Evolutionary conservation across 2,888 invertebrate genomes (phyloP).

Genomic region (Macrosiphum euphorbiae): DNA sequence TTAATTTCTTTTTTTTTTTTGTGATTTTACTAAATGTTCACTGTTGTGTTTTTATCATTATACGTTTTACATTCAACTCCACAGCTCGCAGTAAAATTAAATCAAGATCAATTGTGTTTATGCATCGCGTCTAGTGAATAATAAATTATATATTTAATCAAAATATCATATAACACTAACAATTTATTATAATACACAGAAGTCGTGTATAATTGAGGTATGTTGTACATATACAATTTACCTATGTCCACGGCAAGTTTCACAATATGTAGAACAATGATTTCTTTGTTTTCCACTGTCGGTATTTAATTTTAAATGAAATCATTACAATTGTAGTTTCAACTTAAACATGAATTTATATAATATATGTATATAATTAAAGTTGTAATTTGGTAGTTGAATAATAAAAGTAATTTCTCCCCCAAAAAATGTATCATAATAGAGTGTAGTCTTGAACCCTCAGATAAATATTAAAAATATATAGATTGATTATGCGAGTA

Average conservation of each 20-base stretch:
- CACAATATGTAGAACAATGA: background rate
- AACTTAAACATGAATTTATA: background rate
- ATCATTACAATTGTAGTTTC: background rate
- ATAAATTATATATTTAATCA: background rate
- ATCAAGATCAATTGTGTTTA: background rate
- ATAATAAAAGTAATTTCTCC: background rate
- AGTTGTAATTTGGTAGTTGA: background rate
- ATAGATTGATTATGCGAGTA: background rate
- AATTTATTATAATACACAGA: background rate
- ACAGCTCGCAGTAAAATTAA: background rate
- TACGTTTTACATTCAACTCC: background rate
- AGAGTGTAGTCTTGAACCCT: background rate
- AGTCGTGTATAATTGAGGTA: background rate
- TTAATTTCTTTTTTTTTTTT: background rate
- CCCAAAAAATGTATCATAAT: background rate
- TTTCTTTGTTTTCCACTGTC: background rate
- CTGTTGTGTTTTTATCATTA: background rate
- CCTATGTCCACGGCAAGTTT: background rate
- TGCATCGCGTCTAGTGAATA: background rate
- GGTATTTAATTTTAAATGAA: background rate
- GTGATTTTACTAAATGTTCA: background rate
- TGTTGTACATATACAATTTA: background rate
- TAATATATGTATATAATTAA: background rate
- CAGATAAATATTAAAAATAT: background rate
- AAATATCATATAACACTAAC: background rate